Evolutionary conservation across 2,797 vertebrate species (phyloP), one percentile per base, ranked within the genome.

Genomic region (Gymnothorax javanicus): DNA sequence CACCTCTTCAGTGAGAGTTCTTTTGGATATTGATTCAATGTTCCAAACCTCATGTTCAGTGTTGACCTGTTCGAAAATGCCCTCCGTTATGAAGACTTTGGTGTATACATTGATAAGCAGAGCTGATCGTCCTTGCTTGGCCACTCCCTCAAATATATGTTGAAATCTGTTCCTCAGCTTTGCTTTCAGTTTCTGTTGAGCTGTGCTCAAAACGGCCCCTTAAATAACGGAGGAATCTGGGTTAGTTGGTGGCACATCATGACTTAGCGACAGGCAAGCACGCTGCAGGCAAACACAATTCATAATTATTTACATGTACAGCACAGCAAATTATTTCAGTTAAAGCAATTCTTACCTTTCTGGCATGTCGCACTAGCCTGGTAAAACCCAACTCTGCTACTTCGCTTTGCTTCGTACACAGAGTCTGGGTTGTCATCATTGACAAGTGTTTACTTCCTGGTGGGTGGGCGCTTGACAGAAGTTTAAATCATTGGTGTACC

Each of bases 41-140:
- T 85, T 56, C 86, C 88, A 85, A 64, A 87, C 83, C 77, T 88
- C 88, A 59, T 88, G 88, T 67, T 88, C 86, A 4, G 7, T 33
- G 15, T 88, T 87, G 17, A 88, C 62, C 2, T 82, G 57, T 23
- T 73, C 52, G 25, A n/a, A 67, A 7, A 79, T 20, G 56, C 85
- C 85, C 58, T 83, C 25, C 0, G 84, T 86, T 5, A 88, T 85
- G 75, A 85, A 82, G 50, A 88, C 62, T 64, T 88, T 77, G 1
- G 88, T 88, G 57, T 73, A 88, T 62, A 88, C 17, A 4, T 56
- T 62, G 2, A 17, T 67, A 1, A 88, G 83, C 3, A 2, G 15
- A 13, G 86, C 82, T 56, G 20, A 84, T 43, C 73, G 50, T 67
- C 83, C 79, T 7, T 20, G 13, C 54, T 54, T 64, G 2, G 33